Evolutionary conservation across 2,113 vertebrate genomes (phyloP).

Genomic region (Kryptolebias marmoratus): DNA sequence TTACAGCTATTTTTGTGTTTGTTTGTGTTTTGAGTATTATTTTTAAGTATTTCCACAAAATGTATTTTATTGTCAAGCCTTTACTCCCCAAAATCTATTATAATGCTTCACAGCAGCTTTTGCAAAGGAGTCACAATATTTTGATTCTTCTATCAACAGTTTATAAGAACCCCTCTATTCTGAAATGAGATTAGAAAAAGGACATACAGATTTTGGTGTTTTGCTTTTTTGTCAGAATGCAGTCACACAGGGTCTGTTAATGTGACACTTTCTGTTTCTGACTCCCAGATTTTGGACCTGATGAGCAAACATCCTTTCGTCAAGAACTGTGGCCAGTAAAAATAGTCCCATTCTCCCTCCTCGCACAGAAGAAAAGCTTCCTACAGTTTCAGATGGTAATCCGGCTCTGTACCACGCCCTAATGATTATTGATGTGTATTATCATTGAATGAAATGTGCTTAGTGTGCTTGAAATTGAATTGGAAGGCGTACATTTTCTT

Average conservation of each 20-base stretch:
- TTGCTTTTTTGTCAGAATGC: not conserved
- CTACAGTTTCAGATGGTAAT: constrained; percentile 38
- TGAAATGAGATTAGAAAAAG: too few species aligned
- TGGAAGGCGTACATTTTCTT: constrained; percentile 56
- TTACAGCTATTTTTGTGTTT: too few species aligned
- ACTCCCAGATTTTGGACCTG: not conserved
- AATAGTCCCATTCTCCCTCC: not conserved
- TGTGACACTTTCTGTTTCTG: not conserved
- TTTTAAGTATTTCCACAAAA: too few species aligned
- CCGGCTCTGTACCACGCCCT: constrained; percentile 29
- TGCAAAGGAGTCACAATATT: too few species aligned
- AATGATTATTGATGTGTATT: constrained; percentile 69
- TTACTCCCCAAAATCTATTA: too few species aligned
- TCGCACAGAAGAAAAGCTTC: constrained; percentile 15
- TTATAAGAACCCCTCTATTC: too few species aligned
- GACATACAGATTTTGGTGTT: not conserved
- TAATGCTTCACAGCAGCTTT: too few species aligned
- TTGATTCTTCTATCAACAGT: too few species aligned
- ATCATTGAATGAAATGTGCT: constrained; percentile 69
- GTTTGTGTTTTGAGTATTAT: too few species aligned
- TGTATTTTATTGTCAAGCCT: too few species aligned
- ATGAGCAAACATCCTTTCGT: not conserved
- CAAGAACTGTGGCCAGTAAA: not conserved
- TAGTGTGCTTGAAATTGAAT: constrained; percentile 72
- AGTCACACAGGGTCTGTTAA: not conserved